Evolutionary conservation across 1,140 invertebrate species (phyloP), one percentile per base, ranked within the genome.

Genomic region (Oryctes rhinoceros): DNA sequence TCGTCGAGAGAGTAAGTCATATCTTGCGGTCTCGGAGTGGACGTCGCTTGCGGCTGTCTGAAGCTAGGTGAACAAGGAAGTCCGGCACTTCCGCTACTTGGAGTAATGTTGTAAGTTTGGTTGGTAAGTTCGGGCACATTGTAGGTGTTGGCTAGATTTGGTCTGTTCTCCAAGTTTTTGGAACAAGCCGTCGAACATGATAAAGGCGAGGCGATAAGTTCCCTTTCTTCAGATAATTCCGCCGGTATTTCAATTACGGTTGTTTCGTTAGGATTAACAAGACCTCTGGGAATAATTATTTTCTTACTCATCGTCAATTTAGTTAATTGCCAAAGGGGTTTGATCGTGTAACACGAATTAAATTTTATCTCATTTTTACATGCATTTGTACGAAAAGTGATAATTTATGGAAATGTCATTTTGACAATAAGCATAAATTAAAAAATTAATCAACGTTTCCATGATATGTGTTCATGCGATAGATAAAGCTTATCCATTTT

Each of bases 261-360:
- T 18, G 81, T 82, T 65, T 80, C 81, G 47, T 78, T 48, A 0
- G 79, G 65, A 35, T 80, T 76, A 4, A 82, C 77, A 1, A 80
- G 49, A 39, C 81, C 81, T 80, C 76, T 80, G n/a, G 81, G 81
- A 49, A 82, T 79, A 48, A 82, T 80, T 39, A 82, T 80, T 80
- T 80, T 82, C 37, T 79, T 79, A 78, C 77, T 78, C 77, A 78
- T 78, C 48, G 3, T 48, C 4, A 76, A 35, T 71, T 71, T 24
- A 24, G 20, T 71, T 30, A 24, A 5, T 10, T 15, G 24, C 65
- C 24, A 24, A n/a, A 9, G 35, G 11, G 37, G 30, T 71, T 67
- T 24, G 65, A 67, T 9, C n/a, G 4, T 59, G 6, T 6, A 18
- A 3, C 6, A n/a, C 13, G 53, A 24, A 24, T 71, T 71, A 7